These are phyloP conservation scores for Dysidea cf. avara DNA, from an alignment of 37 sponge, comb jelly and placozoan genomes.

Conservation along the genomic window DNA sequence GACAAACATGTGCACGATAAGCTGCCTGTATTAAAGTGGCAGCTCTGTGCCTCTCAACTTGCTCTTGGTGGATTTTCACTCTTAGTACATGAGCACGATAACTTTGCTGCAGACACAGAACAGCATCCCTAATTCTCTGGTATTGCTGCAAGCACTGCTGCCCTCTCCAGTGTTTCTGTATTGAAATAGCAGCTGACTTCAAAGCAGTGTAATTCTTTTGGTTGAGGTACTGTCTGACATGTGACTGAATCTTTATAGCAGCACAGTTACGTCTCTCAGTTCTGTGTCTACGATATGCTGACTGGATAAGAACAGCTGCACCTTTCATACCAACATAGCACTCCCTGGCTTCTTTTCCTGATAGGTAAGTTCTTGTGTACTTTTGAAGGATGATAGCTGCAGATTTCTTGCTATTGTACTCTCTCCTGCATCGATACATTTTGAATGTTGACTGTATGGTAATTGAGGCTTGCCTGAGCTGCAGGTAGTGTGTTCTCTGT, in stretches of 20 bases:
- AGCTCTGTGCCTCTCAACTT: too few species aligned
- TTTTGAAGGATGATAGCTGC: slow-evolving; percentile 2
- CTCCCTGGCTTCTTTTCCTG: not conserved
- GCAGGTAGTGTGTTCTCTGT: slow-evolving; percentile 2
- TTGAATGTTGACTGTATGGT: slow-evolving; percentile 32
- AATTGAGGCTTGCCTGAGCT: slow-evolving; percentile 23
- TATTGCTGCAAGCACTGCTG: not conserved
- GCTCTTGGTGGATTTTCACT: too few species aligned
- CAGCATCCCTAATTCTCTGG: not conserved
- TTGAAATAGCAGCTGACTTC: slow-evolving; percentile 27
- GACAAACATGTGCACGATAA: too few species aligned
- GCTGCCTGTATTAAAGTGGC: not conserved
- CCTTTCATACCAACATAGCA: not conserved
- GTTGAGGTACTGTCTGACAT: slow-evolving; percentile 6
- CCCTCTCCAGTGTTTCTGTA: slow-evolving; percentile 28
- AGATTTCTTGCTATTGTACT: too few species aligned
- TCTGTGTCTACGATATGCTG: not conserved
- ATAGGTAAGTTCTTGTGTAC: not conserved
- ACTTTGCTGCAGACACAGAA: slow-evolving; percentile 16
- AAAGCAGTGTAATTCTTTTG: not conserved
- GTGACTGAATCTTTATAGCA: not conserved
- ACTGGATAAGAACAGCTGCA: slow-evolving; percentile 27
- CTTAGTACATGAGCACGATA: too few species aligned
- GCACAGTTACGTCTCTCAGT: too few species aligned
- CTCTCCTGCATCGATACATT: too few species aligned